Percentiles rank a stretch among this genome's conserved stretches.
Conservation (phyloP, 2,797 vertebrate species). For the Pangasius djambal region DNA sequence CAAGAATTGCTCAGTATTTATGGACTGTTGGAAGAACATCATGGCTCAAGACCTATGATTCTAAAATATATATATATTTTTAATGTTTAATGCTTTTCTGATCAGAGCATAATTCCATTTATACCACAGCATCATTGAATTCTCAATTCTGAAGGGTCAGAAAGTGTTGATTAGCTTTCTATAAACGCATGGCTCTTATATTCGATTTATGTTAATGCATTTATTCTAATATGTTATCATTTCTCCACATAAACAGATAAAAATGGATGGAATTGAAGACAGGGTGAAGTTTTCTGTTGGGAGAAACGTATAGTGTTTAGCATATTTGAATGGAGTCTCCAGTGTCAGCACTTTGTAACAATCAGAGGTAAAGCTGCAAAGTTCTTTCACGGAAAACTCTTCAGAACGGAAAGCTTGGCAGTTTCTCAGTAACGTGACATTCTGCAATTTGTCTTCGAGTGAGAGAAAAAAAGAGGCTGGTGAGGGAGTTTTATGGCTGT, state of each 20-base stretch:
- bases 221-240: neutral
- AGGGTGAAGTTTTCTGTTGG: neutral
- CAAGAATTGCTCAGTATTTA: conserved; percentile 11
- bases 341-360: neutral
- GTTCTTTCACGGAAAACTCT: neutral
- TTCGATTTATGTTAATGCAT: neutral
- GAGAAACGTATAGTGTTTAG: neutral
- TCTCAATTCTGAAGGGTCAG: neutral
- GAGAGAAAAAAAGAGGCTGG: neutral
- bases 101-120: neutral
- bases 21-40: conserved; percentile 4
- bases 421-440: neutral
- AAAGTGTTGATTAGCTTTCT: neutral
- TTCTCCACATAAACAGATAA: neutral
- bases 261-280: neutral
- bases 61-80: neutral
- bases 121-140: neutral
- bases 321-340: too few species aligned
- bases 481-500: neutral
- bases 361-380: neutral
- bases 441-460: neutral
- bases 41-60: neutral
- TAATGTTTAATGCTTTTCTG: neutral
- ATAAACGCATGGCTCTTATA: neutral
- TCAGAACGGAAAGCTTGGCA: neutral